Evolutionary conservation across 2,797 vertebrate species (phyloP).

Genomic region (Myiotriccus ornatus): DNA sequence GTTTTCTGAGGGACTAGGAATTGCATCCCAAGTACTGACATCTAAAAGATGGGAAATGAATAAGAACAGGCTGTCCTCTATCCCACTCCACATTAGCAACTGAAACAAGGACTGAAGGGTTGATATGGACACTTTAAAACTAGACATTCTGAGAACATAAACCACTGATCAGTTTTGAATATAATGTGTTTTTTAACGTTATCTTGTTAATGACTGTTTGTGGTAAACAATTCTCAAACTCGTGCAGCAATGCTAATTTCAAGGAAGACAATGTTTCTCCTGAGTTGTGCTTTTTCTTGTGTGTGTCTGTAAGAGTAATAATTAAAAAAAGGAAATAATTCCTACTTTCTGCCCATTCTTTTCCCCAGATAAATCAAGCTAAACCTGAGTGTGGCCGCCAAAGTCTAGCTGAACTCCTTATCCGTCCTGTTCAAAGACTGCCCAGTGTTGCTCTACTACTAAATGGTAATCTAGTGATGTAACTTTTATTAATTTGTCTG

Average conservation of each 20-base stretch:
- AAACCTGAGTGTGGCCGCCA: constrained; percentile 97
- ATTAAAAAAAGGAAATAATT: neutral
- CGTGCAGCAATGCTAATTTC: neutral
- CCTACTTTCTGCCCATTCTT: neutral
- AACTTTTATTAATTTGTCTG: neutral
- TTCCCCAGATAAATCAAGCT: constrained; percentile 91
- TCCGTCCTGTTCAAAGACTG: constrained; percentile 95
- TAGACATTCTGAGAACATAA: neutral
- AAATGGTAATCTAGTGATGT: constrained; percentile 81
- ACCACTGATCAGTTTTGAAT: neutral
- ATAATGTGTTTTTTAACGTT: neutral
- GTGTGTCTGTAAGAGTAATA: neutral
- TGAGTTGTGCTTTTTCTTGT: neutral
- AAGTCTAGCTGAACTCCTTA: constrained; percentile 92
- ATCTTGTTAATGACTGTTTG: neutral
- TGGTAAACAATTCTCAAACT: neutral
- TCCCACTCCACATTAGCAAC: neutral
- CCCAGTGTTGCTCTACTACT: constrained; percentile 93
- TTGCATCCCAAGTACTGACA: neutral
- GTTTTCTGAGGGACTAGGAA: neutral
- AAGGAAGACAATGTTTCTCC: neutral
- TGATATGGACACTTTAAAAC: neutral
- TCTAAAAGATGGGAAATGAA: neutral
- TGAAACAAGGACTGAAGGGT: neutral
- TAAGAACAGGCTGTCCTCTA: neutral